Conservation (phyloP, 2,888 invertebrate genomes). For the Limenitis camilla region DNA sequence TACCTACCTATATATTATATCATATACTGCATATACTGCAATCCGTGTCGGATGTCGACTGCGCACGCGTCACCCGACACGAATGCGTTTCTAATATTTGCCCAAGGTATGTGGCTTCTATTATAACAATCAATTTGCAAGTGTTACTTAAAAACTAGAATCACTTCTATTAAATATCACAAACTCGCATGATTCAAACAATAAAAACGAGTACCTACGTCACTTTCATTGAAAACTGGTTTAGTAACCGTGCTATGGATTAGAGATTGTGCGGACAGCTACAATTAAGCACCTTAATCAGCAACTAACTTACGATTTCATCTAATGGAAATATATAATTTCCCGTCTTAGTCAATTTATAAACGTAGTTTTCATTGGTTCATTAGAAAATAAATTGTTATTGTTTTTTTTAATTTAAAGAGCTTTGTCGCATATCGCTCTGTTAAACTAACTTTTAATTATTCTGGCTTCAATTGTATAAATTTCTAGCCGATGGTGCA, state of each 20-base stretch:
- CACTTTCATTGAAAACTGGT: constrained; percentile 28
- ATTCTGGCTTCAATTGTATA: neutral
- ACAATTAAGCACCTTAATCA: constrained; percentile 22
- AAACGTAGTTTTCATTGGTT: constrained; percentile 1
- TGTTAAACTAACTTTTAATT: too few relatives aligned
- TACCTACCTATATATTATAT: neutral
- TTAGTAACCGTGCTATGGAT: constrained; percentile 16
- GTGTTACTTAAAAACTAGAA: constrained; percentile 11
- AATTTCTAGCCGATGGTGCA: too few relatives aligned
- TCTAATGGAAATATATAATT: constrained; percentile 19
- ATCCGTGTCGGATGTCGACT: constrained; percentile 58
- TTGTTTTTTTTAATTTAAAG: too few relatives aligned
- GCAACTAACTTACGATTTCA: constrained; percentile 22
- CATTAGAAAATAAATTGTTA: neutral
- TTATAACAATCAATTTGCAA: constrained; percentile 15
- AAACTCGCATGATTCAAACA: constrained; percentile 20
- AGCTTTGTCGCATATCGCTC: too few relatives aligned
- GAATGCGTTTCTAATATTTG: constrained; percentile 39
- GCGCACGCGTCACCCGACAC: constrained; percentile 52
- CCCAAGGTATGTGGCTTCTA: constrained; percentile 31
- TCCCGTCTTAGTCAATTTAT: constrained; percentile 21
- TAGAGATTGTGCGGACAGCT: constrained; percentile 20
- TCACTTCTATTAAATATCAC: too few relatives aligned
- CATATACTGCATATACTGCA: constrained; percentile 30
- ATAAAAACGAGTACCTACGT: constrained; percentile 19